phyloP scores from a whole-genome alignment of 1,140 invertebrate genomes.

The Panagrolaimus sp. region DNA sequence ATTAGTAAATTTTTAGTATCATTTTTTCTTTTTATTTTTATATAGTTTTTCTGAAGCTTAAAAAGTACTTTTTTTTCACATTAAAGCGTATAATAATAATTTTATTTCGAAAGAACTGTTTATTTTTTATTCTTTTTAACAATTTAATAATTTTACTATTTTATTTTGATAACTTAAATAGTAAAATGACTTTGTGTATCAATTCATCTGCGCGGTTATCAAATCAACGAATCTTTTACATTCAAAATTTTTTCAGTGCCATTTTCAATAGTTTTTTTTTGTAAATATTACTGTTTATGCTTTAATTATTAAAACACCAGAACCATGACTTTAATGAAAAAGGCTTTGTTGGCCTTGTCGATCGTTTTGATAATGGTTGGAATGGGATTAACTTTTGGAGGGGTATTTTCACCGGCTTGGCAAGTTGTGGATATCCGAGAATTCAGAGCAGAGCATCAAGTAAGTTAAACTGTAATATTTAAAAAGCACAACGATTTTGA shows the following conservation, averaged over 20 bases:
- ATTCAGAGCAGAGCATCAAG: constrained; percentile 55
- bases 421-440: constrained; percentile 56
- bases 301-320: constrained; percentile 13
- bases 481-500: neutral
- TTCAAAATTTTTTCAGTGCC: neutral
- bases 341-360: constrained; percentile 43
- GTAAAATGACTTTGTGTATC: too few relatives aligned
- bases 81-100: too few relatives aligned
- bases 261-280: neutral
- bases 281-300: neutral
- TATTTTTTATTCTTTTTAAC: too few relatives aligned
- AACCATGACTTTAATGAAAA: constrained; percentile 36
- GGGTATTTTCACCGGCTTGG: constrained; percentile 55
- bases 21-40: too few relatives aligned
- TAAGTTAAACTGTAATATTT: neutral
- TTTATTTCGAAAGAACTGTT: too few relatives aligned
- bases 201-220: too few relatives aligned
- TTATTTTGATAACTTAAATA: too few relatives aligned
- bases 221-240: neutral
- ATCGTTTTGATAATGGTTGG: constrained; percentile 48
- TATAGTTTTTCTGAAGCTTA: too few relatives aligned
- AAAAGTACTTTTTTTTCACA: too few relatives aligned
- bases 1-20: too few relatives aligned
- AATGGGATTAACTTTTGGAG: constrained; percentile 44
- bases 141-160: too few relatives aligned